Base-by-base conservation (phyloP, 92 coral and sea anemone genomes). In the Chrysogorgia sp. region DNA sequence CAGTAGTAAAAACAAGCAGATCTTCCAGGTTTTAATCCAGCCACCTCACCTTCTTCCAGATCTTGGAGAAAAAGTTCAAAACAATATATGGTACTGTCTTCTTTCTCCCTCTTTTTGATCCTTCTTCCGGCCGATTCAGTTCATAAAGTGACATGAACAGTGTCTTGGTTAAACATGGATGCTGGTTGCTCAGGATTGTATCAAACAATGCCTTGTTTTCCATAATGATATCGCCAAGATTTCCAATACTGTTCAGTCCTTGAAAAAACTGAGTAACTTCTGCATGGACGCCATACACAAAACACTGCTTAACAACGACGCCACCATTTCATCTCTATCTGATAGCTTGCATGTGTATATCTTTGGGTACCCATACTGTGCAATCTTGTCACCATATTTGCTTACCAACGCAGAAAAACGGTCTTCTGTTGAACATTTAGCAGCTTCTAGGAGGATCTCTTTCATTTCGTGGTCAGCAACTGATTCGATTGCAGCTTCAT, bases 401-500 rank as follows among this genome's bases (percentile, higher is more conserved):
- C 17, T 67, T 29, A 67, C 56, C 30, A 67, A 67, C 40, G 52
- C 26, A 22, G 56, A 32, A 34, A 67, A 67, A 53, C 22, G 21
- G 26, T 67, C 74, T 12, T 79, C 71, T 19, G 53, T n/a, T n/a
- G 56, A 20, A 23, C 53, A 67, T 40, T 35, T 40, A 10, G 47
- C 43, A 41, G 47, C 41, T 14, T 59, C 70, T 25, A 26, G 34
- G 61, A 80, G 34, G 30, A 85, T 40, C 82, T 57, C 14, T 75
- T 74, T 85, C 82, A 85, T 80, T 1, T 80, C 66, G 30, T 20
- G 40, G 70, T 79, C 85, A 79, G 71, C 72, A 35, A 85, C 66
- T 14, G 49, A 82, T 29, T 80, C 71, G 29, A 84, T 84, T 22
- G 83, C 83, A 2, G 48, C 9, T 19, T 15, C 61, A 13, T 49